Evolutionary conservation across 2,797 vertebrate genomes (phyloP).

Genomic region (Leptoclinus maculatus): DNA sequence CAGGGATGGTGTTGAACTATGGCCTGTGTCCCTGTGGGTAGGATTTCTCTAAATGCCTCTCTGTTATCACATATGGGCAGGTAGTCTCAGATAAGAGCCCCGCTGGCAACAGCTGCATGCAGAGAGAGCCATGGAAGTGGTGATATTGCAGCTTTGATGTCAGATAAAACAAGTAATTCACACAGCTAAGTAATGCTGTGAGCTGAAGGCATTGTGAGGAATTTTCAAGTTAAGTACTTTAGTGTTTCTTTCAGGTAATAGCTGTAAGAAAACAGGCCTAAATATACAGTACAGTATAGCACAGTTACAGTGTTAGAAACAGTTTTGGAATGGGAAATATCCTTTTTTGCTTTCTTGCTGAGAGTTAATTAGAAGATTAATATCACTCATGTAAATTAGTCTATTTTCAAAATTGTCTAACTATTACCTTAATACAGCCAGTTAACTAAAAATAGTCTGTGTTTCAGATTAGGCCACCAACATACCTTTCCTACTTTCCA

Average conservation of each 20-base stretch:
- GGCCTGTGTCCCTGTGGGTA: not conserved
- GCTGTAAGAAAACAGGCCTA: not conserved
- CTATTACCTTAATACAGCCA: not conserved
- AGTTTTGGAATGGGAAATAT: not conserved
- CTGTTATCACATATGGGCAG: constrained; percentile 22
- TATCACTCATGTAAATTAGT: not conserved
- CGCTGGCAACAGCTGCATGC: not conserved
- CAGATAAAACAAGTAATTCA: constrained; percentile 12
- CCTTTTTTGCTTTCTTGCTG: not conserved
- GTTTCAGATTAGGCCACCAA: not conserved
- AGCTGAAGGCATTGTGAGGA: not conserved
- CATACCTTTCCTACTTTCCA: not conserved
- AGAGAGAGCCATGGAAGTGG: not conserved
- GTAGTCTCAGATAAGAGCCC: constrained; percentile 33
- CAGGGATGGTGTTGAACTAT: constrained; percentile 28
- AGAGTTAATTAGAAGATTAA: not conserved
- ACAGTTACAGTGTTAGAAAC: not conserved
- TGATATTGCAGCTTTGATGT: constrained; percentile 2
- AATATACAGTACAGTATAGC: not conserved
- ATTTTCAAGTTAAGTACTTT: not conserved
- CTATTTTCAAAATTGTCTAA: too few species aligned
- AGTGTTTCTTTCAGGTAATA: not conserved
- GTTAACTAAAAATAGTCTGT: not conserved
- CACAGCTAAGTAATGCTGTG: too few species aligned
- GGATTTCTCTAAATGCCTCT: constrained; percentile 11